A percentile compares a stretch with the other conserved stretches of the same genome.
These are phyloP conservation scores for Ptychoptera albimana DNA, from an alignment of 2,888 invertebrate species.

Conservation along the genomic window DNA sequence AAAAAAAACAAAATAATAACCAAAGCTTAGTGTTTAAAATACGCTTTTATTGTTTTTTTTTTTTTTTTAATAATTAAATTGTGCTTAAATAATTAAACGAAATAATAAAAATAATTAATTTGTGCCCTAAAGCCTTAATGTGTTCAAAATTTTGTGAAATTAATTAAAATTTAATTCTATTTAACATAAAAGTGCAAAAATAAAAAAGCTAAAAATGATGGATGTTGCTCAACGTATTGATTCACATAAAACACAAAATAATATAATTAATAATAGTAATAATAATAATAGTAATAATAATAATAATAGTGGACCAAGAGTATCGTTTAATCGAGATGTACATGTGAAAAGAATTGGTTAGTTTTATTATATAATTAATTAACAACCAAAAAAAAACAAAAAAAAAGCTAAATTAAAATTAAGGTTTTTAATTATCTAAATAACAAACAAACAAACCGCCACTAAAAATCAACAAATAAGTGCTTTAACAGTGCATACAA, in stretches of 20 bases:
- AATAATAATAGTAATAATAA: constrained; percentile 25
- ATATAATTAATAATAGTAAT: constrained; percentile 13
- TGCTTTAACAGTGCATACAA: no score
- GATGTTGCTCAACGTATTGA: constrained; percentile 14
- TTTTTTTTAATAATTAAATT: no score
- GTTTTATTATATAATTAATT: constrained; percentile 22
- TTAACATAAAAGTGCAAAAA: background rate
- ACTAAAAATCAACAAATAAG: constrained; percentile 15
- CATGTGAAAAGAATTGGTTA: constrained; percentile 82
- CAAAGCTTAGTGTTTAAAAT: no score
- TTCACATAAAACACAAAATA: constrained; percentile 13
- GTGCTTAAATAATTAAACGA: no score
- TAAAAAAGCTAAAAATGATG: constrained; percentile 8
- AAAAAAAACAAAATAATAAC: no score
- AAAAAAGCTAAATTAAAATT: no score
- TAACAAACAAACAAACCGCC: constrained; percentile 13
- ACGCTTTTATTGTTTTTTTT: no score
- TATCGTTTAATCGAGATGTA: constrained; percentile 81
- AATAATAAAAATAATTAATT: no score
- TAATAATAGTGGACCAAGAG: constrained; percentile 43
- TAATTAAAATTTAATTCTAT: background rate
- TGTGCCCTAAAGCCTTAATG: no score
- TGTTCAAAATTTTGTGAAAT: background rate
- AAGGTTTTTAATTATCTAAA: no score
- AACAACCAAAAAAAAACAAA: no score